Conservation (phyloP, 2,797 vertebrate species). For the Anas capensis region DNA sequence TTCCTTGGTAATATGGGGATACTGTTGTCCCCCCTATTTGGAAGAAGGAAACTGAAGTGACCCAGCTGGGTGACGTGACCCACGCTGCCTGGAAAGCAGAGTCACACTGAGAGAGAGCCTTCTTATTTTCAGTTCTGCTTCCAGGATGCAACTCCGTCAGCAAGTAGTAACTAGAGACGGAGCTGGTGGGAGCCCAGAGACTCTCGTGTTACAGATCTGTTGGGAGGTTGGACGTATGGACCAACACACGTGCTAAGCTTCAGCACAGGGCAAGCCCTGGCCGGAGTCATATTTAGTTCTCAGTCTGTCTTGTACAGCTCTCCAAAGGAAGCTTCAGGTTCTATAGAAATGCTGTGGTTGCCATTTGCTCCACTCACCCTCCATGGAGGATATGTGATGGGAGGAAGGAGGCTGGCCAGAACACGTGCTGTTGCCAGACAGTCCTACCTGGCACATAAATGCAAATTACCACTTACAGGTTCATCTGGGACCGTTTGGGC, state of each 20-base stretch:
- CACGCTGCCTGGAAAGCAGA: neutral
- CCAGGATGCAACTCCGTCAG: neutral
- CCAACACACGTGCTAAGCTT: neutral
- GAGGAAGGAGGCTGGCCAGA: neutral
- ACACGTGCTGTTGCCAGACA: neutral
- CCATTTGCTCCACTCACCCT: neutral
- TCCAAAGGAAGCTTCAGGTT: neutral
- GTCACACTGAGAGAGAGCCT: neutral
- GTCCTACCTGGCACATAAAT: neutral
- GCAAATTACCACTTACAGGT: neutral
- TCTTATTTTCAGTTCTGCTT: neutral
- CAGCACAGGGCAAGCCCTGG: neutral
- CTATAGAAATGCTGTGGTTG: neutral
- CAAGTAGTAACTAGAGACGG: neutral
- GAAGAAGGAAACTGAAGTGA: neutral
- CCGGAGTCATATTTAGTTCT: neutral
- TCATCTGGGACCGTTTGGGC: neutral
- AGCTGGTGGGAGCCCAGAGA: neutral
- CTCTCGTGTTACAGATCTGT: neutral
- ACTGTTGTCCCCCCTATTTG: neutral
- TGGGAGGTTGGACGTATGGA: neutral
- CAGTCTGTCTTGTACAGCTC: neutral
- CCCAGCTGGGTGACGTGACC: neutral
- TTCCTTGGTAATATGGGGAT: neutral
- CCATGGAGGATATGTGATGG: neutral